phyloP scores from a whole-genome alignment of 2,113 vertebrate species.

The Microcebus murinus region DNA sequence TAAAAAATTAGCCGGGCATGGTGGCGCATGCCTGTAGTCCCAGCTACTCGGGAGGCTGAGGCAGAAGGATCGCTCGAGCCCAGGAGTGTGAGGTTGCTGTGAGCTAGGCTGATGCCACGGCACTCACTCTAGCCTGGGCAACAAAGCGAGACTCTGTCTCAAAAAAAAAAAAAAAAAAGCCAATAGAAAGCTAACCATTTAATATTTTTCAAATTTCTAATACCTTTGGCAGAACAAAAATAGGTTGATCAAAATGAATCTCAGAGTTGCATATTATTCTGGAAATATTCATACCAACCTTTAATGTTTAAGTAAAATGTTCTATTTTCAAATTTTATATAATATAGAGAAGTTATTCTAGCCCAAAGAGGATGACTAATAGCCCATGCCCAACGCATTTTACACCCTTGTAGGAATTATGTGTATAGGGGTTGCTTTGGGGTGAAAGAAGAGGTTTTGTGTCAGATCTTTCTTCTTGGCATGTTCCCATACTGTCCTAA shows the following conservation, averaged over 20 bases:
- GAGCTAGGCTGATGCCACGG: too few relatives aligned
- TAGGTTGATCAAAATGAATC: neutral
- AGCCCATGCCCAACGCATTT: neutral
- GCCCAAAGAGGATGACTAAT: neutral
- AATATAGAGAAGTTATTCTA: neutral
- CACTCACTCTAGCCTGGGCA: too few relatives aligned
- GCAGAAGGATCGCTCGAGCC: too few relatives aligned
- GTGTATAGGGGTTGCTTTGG: neutral
- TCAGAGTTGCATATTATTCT: neutral
- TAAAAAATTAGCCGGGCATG: too few relatives aligned
- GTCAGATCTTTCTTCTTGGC: neutral
- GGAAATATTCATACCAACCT: neutral
- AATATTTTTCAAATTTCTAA: slow-evolving; percentile 3
- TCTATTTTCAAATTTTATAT: neutral
- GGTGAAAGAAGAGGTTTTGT: neutral
- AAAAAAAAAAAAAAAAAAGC: slow-evolving; percentile 11
- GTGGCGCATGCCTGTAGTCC: too few relatives aligned
- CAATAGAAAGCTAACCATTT: neutral
- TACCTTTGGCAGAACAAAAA: neutral
- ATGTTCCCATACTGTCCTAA: neutral
- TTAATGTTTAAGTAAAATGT: neutral
- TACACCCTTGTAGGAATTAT: neutral
- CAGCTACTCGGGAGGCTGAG: too few relatives aligned
- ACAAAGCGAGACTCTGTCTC: too few relatives aligned
- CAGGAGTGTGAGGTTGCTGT: too few relatives aligned